Conservation (phyloP, 2,113 vertebrate species). For the Octodon degus region DNA sequence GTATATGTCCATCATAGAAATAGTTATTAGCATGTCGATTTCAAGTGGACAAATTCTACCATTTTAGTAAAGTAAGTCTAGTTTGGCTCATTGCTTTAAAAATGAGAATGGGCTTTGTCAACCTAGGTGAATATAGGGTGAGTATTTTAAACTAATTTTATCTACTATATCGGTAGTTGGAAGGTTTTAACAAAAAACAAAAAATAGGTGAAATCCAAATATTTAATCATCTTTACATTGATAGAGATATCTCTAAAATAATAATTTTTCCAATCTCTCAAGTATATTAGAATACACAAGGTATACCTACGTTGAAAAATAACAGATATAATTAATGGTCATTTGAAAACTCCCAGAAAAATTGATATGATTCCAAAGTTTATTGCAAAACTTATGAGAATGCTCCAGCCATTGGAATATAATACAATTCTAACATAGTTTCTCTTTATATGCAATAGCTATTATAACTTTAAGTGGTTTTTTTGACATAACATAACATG, state of each 20-base stretch:
- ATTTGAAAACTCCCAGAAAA: slow-evolving; percentile 11
- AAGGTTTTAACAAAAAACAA: background rate
- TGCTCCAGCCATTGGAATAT: background rate
- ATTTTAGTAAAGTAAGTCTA: background rate
- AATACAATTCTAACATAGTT: background rate
- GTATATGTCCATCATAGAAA: background rate
- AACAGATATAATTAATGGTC: background rate
- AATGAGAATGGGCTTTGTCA: background rate
- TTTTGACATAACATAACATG: background rate
- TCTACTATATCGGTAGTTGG: background rate
- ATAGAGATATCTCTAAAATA: slow-evolving; percentile 8
- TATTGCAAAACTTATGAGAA: background rate
- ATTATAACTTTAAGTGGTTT: background rate
- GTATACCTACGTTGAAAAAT: background rate
- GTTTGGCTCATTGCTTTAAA: background rate
- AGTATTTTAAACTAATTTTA: background rate
- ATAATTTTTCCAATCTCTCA: background rate
- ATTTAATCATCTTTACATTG: slow-evolving; percentile 1
- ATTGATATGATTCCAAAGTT: background rate
- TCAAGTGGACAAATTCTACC: background rate
- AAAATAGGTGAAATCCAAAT: background rate
- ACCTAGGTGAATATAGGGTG: background rate
- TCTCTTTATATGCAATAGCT: slow-evolving; percentile 18
- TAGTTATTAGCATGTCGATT: background rate
- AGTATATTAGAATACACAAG: background rate